Evolutionary conservation across 2,797 vertebrate genomes (phyloP).

Genomic region (Coilia nasus): DNA sequence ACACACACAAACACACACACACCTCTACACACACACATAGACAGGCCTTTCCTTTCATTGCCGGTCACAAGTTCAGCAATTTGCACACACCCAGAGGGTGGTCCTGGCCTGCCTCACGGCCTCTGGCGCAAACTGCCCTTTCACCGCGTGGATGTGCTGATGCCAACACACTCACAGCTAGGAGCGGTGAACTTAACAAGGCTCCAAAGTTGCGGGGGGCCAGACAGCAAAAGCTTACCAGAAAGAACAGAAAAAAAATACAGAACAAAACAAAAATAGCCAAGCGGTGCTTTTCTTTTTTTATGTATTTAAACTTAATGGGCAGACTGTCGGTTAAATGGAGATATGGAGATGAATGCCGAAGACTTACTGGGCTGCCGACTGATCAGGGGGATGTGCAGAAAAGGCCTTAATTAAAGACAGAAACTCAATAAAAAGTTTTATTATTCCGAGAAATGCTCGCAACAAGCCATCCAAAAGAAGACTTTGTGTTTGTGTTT

Average conservation of each 20-base stretch:
- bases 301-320: constrained; percentile 38
- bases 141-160: constrained; percentile 52
- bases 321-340: not conserved
- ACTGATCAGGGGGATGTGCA: not conserved
- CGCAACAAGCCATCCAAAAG: not conserved
- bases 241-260: constrained; percentile 29
- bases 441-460: not conserved
- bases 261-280: constrained; percentile 37
- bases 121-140: constrained; percentile 66
- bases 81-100: constrained; percentile 68
- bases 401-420: not conserved
- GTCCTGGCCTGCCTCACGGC: constrained; percentile 60
- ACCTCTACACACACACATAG: constrained; percentile 19
- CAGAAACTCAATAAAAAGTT: not conserved
- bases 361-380: not conserved
- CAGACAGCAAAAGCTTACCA: constrained; percentile 9
- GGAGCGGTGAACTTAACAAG: constrained; percentile 43
- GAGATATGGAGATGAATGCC: not conserved
- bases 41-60: constrained; percentile 38
- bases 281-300: not conserved
- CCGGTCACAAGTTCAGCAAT: constrained; percentile 63
- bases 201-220: constrained; percentile 41
- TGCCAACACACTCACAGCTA: constrained; percentile 40
- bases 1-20: constrained; percentile 15
- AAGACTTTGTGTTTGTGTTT: constrained; percentile 4